phyloP scores from a whole-genome alignment of 2,888 invertebrate genomes.

The Nemotelus pantherinus region DNA sequence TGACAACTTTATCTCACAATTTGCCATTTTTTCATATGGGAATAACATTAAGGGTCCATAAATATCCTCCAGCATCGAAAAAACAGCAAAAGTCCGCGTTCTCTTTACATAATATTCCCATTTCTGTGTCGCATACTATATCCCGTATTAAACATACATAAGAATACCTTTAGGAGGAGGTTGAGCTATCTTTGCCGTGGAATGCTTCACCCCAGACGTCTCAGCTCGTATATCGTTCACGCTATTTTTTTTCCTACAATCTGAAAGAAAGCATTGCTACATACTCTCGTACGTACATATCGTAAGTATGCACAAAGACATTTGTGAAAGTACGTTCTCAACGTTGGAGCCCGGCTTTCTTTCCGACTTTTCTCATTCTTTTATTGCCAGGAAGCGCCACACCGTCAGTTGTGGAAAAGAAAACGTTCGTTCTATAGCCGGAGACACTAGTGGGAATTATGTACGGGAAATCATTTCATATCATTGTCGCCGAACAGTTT shows the following conservation, averaged over 20 bases:
- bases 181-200: conserved; percentile 30
- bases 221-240: neutral
- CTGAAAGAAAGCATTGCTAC: conserved; percentile 21
- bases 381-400: conserved; percentile 35
- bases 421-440: conserved; percentile 7
- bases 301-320: neutral
- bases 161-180: conserved; percentile 22
- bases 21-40: conserved; percentile 42
- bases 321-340: conserved; percentile 1
- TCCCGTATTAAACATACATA: conserved; percentile 36
- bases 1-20: conserved; percentile 42
- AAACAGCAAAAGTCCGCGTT: conserved; percentile 34
- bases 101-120: conserved; percentile 37
- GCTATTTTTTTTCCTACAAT: conserved; percentile 9
- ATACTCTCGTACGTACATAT: conserved; percentile 2
- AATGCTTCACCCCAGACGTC: neutral
- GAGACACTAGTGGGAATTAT: conserved; percentile 35
- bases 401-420: conserved; percentile 21
- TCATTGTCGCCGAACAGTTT: conserved; percentile 43
- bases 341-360: conserved; percentile 3
- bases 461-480: conserved; percentile 43
- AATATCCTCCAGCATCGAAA: conserved; percentile 40
- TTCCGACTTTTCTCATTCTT: conserved; percentile 37
- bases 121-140: conserved; percentile 36
- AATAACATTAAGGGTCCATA: conserved; percentile 42